These are phyloP conservation scores for Turritopsis dohrnii DNA, from an alignment of 30 jellyfish, hydroid and myxozoan species.

Conservation along the genomic window DNA sequence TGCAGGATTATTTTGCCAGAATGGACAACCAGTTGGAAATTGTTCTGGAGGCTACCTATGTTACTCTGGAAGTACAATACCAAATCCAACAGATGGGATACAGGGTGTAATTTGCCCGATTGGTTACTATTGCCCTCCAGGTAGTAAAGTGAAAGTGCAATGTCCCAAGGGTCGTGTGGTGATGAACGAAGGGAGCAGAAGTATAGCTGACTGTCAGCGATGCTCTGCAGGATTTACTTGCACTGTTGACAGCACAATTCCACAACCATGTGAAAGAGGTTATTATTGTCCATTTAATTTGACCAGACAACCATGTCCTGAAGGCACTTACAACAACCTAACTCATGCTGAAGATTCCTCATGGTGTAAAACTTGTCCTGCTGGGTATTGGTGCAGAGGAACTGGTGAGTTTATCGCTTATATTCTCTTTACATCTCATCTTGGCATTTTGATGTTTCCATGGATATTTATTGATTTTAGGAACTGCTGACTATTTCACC, in stretches of 20 bases:
- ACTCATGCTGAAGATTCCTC: conserved; percentile 52
- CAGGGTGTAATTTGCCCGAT: conserved; percentile 53
- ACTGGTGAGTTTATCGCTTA: neutral
- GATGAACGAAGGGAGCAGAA: conserved; percentile 37
- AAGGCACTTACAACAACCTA: conserved; percentile 35
- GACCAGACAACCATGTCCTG: conserved; percentile 27
- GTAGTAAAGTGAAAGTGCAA: conserved; percentile 61
- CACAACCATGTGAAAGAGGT: conserved; percentile 42
- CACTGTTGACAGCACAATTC: conserved; percentile 33
- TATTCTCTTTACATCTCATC: no score
- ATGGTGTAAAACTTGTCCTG: conserved; percentile 51
- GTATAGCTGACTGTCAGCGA: conserved; percentile 75
- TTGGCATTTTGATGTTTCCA: neutral
- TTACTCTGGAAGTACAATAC: conserved; percentile 43
- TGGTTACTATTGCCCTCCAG: conserved; percentile 95
- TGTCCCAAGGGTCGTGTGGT: conserved; percentile 94
- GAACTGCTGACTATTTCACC: conserved; percentile 84
- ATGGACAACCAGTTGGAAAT: conserved; percentile 63
- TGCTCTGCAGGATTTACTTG: conserved; percentile 93
- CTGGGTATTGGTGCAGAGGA: conserved; percentile 85
- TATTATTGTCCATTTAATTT: conserved; percentile 34
- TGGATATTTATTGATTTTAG: conserved; percentile 40
- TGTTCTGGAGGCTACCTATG: conserved; percentile 84
- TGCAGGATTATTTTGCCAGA: conserved; percentile 66
- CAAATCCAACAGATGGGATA: conserved; percentile 69